Base-by-base conservation (phyloP, 1,140 invertebrate genomes). In the Caenorhabditis briggsae region DNA sequence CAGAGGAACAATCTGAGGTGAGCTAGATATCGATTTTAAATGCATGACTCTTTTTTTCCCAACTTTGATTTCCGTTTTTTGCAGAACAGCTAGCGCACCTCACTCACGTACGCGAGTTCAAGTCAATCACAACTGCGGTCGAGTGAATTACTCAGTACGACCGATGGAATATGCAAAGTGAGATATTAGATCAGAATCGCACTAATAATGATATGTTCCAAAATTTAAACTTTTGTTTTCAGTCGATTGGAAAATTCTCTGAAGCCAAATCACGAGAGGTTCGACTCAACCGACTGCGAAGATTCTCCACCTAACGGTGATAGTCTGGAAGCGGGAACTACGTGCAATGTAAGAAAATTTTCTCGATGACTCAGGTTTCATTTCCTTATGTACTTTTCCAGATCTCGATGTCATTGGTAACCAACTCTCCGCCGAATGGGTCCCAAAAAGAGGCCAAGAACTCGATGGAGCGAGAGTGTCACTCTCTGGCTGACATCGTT, bases 41-140 rank as follows among this genome's bases (percentile, higher is more conserved):
- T 78, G 70, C 70, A 78, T 78, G 70, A 50, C n/a, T 61, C 25
- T 18, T n/a, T 58, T 83, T 59, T 46, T 55, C 23, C 33, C 41
- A 25, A 55, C 12, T n/a, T 55, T 58, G 33, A 33, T 33, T 33
- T 33, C 33, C 33, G 33, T 50, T 43, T 20, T 74, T 74, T 86
- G 82, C 74, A 91, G 90, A 85, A 92, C 90, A 78, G 88, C 89
- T 23, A 91, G 90, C 87, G 90, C 89, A 50, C 90, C 90, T 16
- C 88, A 83, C n/a, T 83, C 86, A 78, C 55, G 90, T 64, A 87
- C 86, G 33, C 61, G 91, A 70, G 78, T 82, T 55, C 86, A 87
- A 65, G 82, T 84, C 58, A 84, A 83, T 25, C 86, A 87, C 65
- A 83, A 56, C 50, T 56, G 55, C 41, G 83, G 82, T 53, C 23